Conservation (phyloP, 2,797 vertebrate species). For the Kryptolebias ocellatus region DNA sequence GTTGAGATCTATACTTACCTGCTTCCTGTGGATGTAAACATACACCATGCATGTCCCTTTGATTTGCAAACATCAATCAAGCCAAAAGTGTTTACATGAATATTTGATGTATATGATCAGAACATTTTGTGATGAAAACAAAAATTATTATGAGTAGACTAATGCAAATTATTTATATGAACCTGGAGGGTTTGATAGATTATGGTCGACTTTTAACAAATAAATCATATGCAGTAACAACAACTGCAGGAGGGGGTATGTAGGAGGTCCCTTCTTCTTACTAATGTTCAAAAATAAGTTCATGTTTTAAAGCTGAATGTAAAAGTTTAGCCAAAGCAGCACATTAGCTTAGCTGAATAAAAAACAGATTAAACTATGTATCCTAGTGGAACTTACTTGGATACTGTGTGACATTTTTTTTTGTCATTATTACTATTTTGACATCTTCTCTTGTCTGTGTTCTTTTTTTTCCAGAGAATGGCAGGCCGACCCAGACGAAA, state of each 20-base stretch:
- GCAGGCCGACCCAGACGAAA: conserved; percentile 33
- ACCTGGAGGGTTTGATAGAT: background rate
- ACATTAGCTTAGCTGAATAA: background rate
- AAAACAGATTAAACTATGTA: background rate
- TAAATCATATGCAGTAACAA: background rate
- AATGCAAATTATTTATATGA: conserved; percentile 1
- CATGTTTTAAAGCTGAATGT: too few relatives aligned
- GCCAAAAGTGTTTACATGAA: conserved; percentile 16
- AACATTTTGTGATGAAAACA: conserved; percentile 10
- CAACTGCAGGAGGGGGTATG: background rate
- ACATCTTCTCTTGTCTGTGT: conserved; percentile 6
- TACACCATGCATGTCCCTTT: conserved; percentile 35
- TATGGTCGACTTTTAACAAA: background rate
- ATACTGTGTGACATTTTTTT: background rate
- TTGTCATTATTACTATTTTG: background rate
- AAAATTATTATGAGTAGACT: background rate
- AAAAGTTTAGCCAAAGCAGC: background rate
- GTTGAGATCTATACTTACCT: conserved; percentile 63
- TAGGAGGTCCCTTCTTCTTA: background rate
- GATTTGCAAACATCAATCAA: conserved; percentile 48
- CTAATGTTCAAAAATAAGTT: too few relatives aligned
- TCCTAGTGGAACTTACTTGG: background rate
- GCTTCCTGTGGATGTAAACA: conserved; percentile 70
- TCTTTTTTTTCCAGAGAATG: conserved; percentile 55
- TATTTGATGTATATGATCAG: conserved; percentile 29